Evolutionary conservation across 2,797 vertebrate genomes (phyloP).

Genomic region (Picus viridis): DNA sequence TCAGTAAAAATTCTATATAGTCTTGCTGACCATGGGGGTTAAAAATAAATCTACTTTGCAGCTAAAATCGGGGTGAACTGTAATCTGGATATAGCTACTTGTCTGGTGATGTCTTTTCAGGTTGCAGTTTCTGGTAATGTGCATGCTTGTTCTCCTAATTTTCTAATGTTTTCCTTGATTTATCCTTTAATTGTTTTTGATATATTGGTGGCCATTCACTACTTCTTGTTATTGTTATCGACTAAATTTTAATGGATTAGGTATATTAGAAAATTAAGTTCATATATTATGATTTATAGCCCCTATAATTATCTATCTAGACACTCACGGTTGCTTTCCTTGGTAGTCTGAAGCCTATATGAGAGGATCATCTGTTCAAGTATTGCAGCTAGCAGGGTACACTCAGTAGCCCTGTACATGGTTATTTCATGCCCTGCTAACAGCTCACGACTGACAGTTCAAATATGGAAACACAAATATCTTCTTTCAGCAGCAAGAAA

Average conservation of each 20-base stretch:
- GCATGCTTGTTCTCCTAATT: not conserved
- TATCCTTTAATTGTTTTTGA: not conserved
- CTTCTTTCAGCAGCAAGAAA: not conserved
- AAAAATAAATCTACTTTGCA: not conserved
- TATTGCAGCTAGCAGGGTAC: not conserved
- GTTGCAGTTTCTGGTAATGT: not conserved
- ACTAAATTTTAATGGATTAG: not conserved
- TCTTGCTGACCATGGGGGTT: not conserved
- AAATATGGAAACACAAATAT: not conserved
- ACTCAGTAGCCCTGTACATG: accelerated
- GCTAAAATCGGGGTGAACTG: not conserved
- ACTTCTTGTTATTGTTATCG: not conserved
- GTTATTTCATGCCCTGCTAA: not conserved
- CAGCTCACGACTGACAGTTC: not conserved
- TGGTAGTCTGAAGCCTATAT: not conserved
- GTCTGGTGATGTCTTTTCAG: not conserved
- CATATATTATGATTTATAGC: not conserved
- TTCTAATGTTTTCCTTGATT: not conserved
- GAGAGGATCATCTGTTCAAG: not conserved
- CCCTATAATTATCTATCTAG: not conserved
- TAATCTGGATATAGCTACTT: not conserved
- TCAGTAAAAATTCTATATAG: not conserved
- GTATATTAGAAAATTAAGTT: not conserved
- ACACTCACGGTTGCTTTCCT: not conserved
- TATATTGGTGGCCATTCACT: not conserved